Percentiles rank a stretch among this genome's conserved stretches.
These are phyloP conservation scores for Anguilla marmorata DNA, from an alignment of 2,797 vertebrate species.

Conservation along the genomic window DNA sequence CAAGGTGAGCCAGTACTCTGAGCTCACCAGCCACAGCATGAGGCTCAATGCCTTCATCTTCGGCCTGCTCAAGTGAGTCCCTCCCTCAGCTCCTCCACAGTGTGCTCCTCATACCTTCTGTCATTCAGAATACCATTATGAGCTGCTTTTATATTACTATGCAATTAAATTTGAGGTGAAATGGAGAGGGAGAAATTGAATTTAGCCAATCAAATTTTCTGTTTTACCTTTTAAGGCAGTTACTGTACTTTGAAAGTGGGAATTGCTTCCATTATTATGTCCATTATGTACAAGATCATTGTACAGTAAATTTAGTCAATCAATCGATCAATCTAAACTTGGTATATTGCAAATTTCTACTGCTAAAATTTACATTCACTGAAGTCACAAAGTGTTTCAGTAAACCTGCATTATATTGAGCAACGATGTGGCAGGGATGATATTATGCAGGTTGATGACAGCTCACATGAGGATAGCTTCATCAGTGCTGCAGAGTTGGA, in stretches of 20 bases:
- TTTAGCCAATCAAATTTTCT: neutral
- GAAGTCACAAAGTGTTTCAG: neutral
- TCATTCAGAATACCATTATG: neutral
- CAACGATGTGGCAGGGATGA: too few relatives aligned
- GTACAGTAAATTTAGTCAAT: neutral
- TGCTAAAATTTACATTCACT: neutral
- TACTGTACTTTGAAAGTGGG: neutral
- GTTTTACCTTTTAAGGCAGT: neutral
- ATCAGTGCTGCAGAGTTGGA: neutral
- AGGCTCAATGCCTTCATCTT: conserved; percentile 96
- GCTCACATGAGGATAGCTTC: neutral
- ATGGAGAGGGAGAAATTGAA: neutral
- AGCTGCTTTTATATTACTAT: neutral
- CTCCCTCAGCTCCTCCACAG: neutral
- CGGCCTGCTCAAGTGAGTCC: conserved; percentile 92
- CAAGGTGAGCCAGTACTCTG: conserved; percentile 88
- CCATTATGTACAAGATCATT: neutral
- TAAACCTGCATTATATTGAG: neutral
- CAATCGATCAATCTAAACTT: neutral
- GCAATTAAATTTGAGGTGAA: conserved; percentile 10
- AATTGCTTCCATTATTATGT: too few relatives aligned
- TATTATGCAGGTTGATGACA: neutral
- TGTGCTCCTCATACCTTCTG: neutral
- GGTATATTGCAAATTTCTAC: neutral
- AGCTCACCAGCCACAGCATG: conserved; percentile 89